A percentile compares a stretch with the other conserved stretches of the same genome.
Evolutionary conservation across 2,797 vertebrate genomes (phyloP).

Genomic region (Oreochromis mossambicus): DNA sequence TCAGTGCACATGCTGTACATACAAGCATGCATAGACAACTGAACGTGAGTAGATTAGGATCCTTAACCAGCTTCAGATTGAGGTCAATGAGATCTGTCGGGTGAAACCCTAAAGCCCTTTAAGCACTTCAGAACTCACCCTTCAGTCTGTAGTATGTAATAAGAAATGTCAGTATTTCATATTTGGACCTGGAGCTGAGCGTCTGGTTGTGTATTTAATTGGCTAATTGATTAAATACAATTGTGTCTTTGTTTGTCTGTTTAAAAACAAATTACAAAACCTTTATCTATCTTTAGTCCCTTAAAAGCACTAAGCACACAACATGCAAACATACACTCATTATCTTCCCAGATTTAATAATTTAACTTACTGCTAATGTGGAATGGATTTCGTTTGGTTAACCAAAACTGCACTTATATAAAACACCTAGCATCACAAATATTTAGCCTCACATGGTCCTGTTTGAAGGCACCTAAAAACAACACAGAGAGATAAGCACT

Average conservation of each 20-base stretch:
- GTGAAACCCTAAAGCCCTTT: conserved; percentile 74
- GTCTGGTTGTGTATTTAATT: background rate
- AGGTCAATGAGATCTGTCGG: conserved; percentile 76
- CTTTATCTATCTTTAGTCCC: background rate
- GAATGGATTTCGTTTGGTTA: background rate
- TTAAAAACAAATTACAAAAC: background rate
- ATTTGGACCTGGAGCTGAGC: background rate
- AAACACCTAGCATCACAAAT: background rate
- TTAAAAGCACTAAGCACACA: background rate
- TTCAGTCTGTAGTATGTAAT: conserved; percentile 18
- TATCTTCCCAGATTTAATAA: background rate
- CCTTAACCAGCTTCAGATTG: conserved; percentile 72
- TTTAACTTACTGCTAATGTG: background rate
- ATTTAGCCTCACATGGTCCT: conserved; percentile 3
- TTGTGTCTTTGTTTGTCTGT: background rate
- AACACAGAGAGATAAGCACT: conserved; percentile 70
- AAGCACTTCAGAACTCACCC: conserved; percentile 61
- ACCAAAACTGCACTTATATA: background rate
- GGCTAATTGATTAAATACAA: background rate
- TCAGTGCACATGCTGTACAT: background rate
- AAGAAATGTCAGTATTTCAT: background rate
- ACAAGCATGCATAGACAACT: conserved; percentile 14
- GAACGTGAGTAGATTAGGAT: conserved; percentile 70
- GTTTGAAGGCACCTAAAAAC: conserved; percentile 49
- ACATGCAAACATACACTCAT: background rate